Evolutionary conservation across 1,140 invertebrate genomes (phyloP).

Genomic region (Trachymyrmex cornetzi): DNA sequence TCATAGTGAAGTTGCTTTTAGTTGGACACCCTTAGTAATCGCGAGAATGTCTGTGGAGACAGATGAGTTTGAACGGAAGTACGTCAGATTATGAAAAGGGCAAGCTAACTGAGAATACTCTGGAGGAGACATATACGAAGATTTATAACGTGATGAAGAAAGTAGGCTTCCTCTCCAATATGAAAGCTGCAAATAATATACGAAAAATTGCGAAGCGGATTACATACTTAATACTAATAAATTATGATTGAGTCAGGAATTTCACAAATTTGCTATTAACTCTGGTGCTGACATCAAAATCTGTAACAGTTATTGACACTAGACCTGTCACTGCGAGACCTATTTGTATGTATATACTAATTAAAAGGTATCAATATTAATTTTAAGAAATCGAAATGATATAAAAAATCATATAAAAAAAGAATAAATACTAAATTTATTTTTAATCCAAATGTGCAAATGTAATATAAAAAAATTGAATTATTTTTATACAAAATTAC

Average conservation of each 20-base stretch:
- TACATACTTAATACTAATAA: conserved; percentile 90
- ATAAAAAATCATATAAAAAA: too few relatives aligned
- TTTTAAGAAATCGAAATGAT: too few relatives aligned
- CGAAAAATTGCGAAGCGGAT: conserved; percentile 89
- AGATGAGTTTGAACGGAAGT: conserved; percentile 97
- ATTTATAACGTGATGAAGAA: conserved; percentile 98
- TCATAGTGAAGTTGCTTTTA: not conserved
- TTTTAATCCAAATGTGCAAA: too few relatives aligned
- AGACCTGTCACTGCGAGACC: too few relatives aligned
- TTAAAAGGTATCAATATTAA: too few relatives aligned
- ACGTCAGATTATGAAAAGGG: conserved; percentile 93
- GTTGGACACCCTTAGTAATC: not conserved
- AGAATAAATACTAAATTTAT: too few relatives aligned
- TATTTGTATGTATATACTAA: too few relatives aligned
- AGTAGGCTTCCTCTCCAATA: conserved; percentile 90
- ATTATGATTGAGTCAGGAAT: conserved; percentile 91
- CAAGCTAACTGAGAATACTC: conserved; percentile 98
- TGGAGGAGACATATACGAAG: conserved; percentile 98
- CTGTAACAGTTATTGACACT: too few relatives aligned
- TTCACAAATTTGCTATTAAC: not conserved
- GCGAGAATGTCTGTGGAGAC: conserved; percentile 96
- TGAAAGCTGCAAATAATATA: conserved; percentile 92
- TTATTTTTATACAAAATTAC: too few relatives aligned
- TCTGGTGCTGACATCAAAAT: too few relatives aligned
- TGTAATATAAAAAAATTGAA: too few relatives aligned